Percentiles rank a stretch among this genome's conserved stretches.
phyloP scores from a whole-genome alignment of 2,888 invertebrate genomes.

The Cartodere bifasciata region DNA sequence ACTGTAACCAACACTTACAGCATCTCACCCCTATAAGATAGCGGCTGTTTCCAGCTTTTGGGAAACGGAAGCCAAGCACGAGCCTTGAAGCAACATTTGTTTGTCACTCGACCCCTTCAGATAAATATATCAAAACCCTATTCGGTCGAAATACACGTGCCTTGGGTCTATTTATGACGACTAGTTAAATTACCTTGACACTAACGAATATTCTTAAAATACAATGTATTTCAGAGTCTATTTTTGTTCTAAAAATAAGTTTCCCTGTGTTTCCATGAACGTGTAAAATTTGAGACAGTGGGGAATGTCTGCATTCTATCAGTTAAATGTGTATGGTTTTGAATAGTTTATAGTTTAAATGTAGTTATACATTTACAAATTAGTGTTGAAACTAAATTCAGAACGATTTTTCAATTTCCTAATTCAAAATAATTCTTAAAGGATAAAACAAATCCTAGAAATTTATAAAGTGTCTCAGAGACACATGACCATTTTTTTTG shows the following conservation, averaged over 20 bases:
- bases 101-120: constrained; percentile 30
- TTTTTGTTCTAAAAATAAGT: constrained; percentile 1
- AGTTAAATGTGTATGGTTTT: too few relatives aligned
- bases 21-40: constrained; percentile 27
- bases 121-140: constrained; percentile 32
- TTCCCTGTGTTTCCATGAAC: constrained; percentile 5
- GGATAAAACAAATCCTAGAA: too few relatives aligned
- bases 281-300: constrained; percentile 3
- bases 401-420: too few relatives aligned
- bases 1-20: background rate
- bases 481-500: too few relatives aligned
- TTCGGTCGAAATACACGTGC: constrained; percentile 30
- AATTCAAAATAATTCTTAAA: too few relatives aligned
- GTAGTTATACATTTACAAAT: too few relatives aligned
- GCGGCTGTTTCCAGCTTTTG: constrained; percentile 36
- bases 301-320: too few relatives aligned
- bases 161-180: constrained; percentile 32
- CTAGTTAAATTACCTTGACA: constrained; percentile 36
- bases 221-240: constrained; percentile 17
- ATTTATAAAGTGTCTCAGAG: too few relatives aligned
- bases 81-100: constrained; percentile 32
- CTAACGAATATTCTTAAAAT: constrained; percentile 32
- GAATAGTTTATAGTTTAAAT: too few relatives aligned
- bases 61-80: constrained; percentile 35
- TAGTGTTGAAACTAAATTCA: too few relatives aligned